Evolutionary conservation across 1,140 invertebrate genomes (phyloP), one percentile per base, ranked within the genome.

Genomic region (Matsumurasca onukii): DNA sequence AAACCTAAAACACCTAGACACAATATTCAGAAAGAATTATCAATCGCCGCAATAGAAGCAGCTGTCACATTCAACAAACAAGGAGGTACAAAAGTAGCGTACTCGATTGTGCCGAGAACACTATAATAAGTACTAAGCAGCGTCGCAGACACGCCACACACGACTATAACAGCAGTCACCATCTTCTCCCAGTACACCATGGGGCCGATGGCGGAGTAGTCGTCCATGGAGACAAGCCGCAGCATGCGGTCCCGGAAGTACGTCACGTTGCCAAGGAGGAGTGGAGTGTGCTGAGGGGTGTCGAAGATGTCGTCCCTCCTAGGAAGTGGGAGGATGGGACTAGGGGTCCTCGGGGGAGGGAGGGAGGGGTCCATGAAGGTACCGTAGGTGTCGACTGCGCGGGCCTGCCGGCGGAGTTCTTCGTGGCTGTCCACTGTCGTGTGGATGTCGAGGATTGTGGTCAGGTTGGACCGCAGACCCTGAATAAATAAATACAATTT

Each of bases 31-130:
- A 27, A 59, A 27, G 55, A 22, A 27, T 59, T 59, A 9, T 59
- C 55, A 59, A 59, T 59, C 24, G 30, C 55, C 3, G 55, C 55
- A 66, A 69, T 70, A 67, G 70, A 70, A 71, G 75, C 73, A 69
- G 73, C 31, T 5, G 71, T 73, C 1, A 74, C 62, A 45, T 73
- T 70, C 22, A 72, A 31, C 5, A 74, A 1, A 45, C 74, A 75
- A 24, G 74, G 72, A n/a, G 73, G 73, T 22, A 69, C 63, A 49
- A 74, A 74, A 12, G 39, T 66, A 3, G 72, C 69, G 31, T 73
- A 72, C 31, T 34, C n/a, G 12, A 75, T 55, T 1, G 72, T 70
- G 15, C 66, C 72, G 5, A 31, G 55, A 24, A 75, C 9, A 24
- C 64, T 45, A 20, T 69, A 73, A 49, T 65, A 69, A 2, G 74